Percentiles rank a stretch among this genome's conserved stretches.
Conservation (phyloP, 2,797 vertebrate genomes). For the Sebastes vulpes region DNA sequence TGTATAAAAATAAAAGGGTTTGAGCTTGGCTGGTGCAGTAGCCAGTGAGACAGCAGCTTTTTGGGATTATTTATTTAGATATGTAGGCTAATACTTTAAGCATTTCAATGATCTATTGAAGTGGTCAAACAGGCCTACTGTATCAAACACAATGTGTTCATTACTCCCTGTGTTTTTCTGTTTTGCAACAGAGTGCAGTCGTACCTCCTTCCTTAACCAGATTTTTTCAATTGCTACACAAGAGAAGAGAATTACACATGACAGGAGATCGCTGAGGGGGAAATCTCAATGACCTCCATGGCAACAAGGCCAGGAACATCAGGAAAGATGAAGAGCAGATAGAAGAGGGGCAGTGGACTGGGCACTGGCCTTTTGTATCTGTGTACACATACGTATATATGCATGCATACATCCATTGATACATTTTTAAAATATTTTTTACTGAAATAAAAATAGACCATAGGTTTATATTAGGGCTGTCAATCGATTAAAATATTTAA, state of each 20-base stretch:
- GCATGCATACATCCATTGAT: not conserved
- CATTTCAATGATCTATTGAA: not conserved
- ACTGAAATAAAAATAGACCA: not conserved
- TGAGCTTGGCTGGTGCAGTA: not conserved
- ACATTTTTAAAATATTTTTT: not conserved
- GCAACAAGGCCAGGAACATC: constrained; percentile 19
- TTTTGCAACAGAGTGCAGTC: not conserved
- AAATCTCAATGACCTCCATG: constrained; percentile 16
- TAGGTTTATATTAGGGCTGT: too few relatives aligned
- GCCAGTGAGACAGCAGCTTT: not conserved
- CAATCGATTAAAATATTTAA: too few relatives aligned
- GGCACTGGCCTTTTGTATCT: not conserved
- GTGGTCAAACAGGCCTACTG: not conserved
- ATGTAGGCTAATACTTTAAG: not conserved
- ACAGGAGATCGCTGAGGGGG: not conserved
- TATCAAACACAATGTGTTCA: not conserved
- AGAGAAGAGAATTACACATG: not conserved
- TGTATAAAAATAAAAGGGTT: not conserved
- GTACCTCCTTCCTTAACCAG: not conserved
- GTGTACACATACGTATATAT: not conserved
- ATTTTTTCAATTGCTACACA: not conserved
- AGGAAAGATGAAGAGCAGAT: constrained; percentile 3
- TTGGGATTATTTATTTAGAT: not conserved
- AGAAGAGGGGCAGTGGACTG: not conserved
- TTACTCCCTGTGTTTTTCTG: not conserved